These are phyloP conservation scores for Drosophila quinaria DNA, from an alignment of 2,888 invertebrate genomes.

Conservation along the genomic window DNA sequence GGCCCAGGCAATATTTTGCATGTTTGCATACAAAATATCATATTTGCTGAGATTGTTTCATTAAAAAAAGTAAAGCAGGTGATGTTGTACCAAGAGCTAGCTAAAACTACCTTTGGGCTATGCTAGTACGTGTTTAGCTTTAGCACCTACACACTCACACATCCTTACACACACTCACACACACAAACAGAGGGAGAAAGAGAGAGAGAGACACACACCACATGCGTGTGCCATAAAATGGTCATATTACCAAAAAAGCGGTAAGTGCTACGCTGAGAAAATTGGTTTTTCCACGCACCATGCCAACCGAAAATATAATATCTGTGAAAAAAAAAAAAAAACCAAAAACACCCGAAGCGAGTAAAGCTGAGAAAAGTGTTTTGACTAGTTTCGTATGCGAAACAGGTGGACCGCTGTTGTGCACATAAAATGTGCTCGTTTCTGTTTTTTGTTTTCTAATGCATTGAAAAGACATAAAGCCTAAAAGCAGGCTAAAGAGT, in stretches of 20 bases:
- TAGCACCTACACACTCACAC: slow-evolving; percentile 65
- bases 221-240: slow-evolving; percentile 77
- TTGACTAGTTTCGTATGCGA: slow-evolving; percentile 72
- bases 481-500: slow-evolving; percentile 53
- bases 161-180: slow-evolving; percentile 24
- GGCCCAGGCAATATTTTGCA: slow-evolving; percentile 72
- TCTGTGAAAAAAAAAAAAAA: slow-evolving; percentile 29
- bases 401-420: slow-evolving; percentile 68
- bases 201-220: slow-evolving; percentile 42
- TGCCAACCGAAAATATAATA: slow-evolving; percentile 63
- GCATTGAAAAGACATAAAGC: slow-evolving; percentile 71
- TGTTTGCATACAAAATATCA: slow-evolving; percentile 82
- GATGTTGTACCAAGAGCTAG: slow-evolving; percentile 29
- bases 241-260: slow-evolving; percentile 67
- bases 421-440: slow-evolving; percentile 66
- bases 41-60: slow-evolving; percentile 81
- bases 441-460: slow-evolving; percentile 38
- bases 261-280: slow-evolving; percentile 64
- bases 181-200: slow-evolving; percentile 8
- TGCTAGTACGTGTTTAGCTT: slow-evolving; percentile 79
- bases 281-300: slow-evolving; percentile 77
- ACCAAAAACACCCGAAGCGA: slow-evolving; percentile 1
- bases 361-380: slow-evolving; percentile 36
- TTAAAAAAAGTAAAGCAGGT: slow-evolving; percentile 65
- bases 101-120: slow-evolving; percentile 42